Conservation (phyloP, 2,797 vertebrate genomes). For the Sus cebifrons region DNA sequence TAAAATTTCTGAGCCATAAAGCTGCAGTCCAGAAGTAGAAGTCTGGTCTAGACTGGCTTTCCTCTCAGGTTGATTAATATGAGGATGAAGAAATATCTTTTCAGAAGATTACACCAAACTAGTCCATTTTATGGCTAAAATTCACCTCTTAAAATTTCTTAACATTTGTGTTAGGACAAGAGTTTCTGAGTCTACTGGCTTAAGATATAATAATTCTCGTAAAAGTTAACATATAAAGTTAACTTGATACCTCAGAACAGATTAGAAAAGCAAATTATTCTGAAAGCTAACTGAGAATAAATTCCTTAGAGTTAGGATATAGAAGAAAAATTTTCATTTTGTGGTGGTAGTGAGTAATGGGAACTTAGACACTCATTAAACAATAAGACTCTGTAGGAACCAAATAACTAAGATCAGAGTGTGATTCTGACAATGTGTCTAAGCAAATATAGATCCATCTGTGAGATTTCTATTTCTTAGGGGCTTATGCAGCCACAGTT, state of each 20-base stretch:
- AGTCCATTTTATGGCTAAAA: not conserved
- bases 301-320: not conserved
- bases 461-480: not conserved
- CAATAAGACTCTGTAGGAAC: not conserved
- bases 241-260: not conserved
- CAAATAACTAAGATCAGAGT: not conserved
- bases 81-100: slow-evolving; percentile 49
- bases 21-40: slow-evolving; percentile 69
- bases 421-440: not conserved
- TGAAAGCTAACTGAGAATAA: slow-evolving; percentile 30
- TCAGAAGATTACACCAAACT: not conserved
- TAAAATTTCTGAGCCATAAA: slow-evolving; percentile 60
- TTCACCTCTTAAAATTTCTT: not conserved
- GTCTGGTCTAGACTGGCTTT: slow-evolving; percentile 16
- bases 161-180: not conserved
- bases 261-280: slow-evolving; percentile 54
- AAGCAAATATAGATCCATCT: not conserved
- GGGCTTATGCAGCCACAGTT: not conserved
- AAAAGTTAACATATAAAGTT: slow-evolving; percentile 56
- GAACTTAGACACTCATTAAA: not conserved
- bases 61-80: slow-evolving; percentile 24
- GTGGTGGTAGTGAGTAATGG: not conserved
- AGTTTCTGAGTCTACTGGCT: not conserved
- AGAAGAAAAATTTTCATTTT: slow-evolving; percentile 22
- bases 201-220: slow-evolving; percentile 45